Conservation (phyloP, 2,113 vertebrate species). For the Hemiprocne comata region DNA sequence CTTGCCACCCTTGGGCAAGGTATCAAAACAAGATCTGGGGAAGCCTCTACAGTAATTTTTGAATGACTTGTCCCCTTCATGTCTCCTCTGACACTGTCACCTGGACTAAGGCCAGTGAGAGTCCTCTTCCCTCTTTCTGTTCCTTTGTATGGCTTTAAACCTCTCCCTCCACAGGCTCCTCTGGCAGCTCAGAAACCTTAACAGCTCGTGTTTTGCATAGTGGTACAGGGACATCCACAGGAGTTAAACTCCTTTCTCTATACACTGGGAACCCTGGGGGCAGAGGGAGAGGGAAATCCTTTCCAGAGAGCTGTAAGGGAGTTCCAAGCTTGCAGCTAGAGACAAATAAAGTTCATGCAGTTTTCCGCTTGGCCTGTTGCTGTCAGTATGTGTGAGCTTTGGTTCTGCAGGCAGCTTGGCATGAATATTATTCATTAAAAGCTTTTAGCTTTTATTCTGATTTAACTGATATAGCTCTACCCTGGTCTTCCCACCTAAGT, state of each 20-base stretch:
- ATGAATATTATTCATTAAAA: neutral
- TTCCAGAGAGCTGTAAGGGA: neutral
- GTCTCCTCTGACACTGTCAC: neutral
- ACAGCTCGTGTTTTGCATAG: no score
- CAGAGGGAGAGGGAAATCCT: neutral
- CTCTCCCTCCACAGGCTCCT: neutral
- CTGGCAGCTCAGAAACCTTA: neutral
- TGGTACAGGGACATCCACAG: accelerated
- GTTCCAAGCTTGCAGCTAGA: neutral
- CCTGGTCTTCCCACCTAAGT: neutral
- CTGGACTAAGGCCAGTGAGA: neutral
- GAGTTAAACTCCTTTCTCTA: neutral
- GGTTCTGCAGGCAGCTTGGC: neutral
- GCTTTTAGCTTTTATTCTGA: neutral
- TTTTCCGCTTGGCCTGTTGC: neutral
- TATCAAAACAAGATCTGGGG: neutral
- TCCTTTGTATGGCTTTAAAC: neutral
- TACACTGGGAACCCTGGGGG: neutral
- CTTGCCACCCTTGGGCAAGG: neutral
- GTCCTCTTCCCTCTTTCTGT: neutral
- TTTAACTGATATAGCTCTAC: neutral
- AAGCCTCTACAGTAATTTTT: neutral
- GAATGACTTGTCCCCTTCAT: neutral
- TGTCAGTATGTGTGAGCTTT: neutral
- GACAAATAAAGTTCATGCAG: neutral